Base-by-base conservation (phyloP, 2,797 vertebrate genomes). In the Delichon dasypus region DNA sequence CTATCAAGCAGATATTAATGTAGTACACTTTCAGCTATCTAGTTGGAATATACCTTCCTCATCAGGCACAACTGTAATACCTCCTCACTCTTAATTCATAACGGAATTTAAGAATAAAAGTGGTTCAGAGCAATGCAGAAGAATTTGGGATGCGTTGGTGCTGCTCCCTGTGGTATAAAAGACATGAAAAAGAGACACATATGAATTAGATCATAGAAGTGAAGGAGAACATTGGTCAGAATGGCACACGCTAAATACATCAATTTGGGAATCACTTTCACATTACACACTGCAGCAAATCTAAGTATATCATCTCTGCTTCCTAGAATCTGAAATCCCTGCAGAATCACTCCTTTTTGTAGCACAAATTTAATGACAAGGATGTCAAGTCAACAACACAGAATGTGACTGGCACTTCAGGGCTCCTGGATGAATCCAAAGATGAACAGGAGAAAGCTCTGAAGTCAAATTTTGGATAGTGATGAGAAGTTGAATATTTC, bases 401-500 rank as follows among this genome's bases (percentile, higher is more conserved):
- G 68, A 67, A 67, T 75, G 45, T 92, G 71, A 85, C 53, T 66
- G 76, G 34, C 70, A 65, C 12, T 85, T 91, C n/a, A 75, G 66
- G 60, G 22, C 22, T 70, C 10, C 34, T 81, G 30, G 15, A 78
- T 38, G 25, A 84, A 25, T 64, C 38, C 67, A 47, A 29, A 72
- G 21, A 79, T 11, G 62, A 91, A 38, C 19, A 73, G 70, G 77
- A 76, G 79, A 94, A 82, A 88, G 22, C 32, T 89, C 77, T 82
- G 88, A 91, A 89, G 50, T 72, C 57, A 90, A 29, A 27, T 89
- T 34, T 94, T 93, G 80, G 85, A 90, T 45, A 85, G 20, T 21
- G 77, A 89, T 93, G 85, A 94, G 92, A 96, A 97, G 83, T 42
- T 88, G 80, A 58, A 53, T 44, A 94, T 88, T 96, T 97, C 86